Evolutionary conservation across 1,140 invertebrate genomes (phyloP), one percentile per base, ranked within the genome.

Genomic region (Spodoptera frugiperda): DNA sequence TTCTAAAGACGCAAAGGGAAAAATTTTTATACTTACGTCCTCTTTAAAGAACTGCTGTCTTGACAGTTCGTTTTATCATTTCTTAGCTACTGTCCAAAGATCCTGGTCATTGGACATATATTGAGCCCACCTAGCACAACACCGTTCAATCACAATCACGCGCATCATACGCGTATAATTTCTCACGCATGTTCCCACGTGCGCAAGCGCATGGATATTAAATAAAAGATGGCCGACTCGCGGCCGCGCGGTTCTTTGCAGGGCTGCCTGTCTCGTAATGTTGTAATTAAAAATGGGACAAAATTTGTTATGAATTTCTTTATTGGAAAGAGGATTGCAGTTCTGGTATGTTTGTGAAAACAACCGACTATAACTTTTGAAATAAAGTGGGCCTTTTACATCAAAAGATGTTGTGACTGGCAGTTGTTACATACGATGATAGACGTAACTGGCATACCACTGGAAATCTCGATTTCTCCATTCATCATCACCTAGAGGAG

Each of bases 201-300:
- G 80, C 71, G 30, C 48, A 14, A 9, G 74, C 78, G 78, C 81
- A 70, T 70, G 77, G 80, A 79, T 82, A 85, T 88, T 84, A 88
- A 89, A 89, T 87, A 87, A 88, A 89, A 91, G 86, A 89, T 87
- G 87, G 84, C 86, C 68, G 81, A 51, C 76, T 67, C 57, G 79
- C 77, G 80, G 80, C 80, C 76, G 44, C 44, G 59, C 48, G 17
- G 46, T 44, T 14, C 0, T 51, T 17, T 9, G 0, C 53, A 51
- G 57, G 72, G 72, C 9, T 65, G 46, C 49, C 54, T 49, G 15
- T 17, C 15, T 55, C 21, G 59, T 49, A 25, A 25, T 67, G 63
- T 67, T 67, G 49, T 48, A 44, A 19, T 63, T 63, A 44, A 5
- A 53, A 17, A 10, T 10, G 17, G 51, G 17, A 53, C 51, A 9